phyloP scores from a whole-genome alignment of 2,113 vertebrate genomes.

The Passer domesticus region DNA sequence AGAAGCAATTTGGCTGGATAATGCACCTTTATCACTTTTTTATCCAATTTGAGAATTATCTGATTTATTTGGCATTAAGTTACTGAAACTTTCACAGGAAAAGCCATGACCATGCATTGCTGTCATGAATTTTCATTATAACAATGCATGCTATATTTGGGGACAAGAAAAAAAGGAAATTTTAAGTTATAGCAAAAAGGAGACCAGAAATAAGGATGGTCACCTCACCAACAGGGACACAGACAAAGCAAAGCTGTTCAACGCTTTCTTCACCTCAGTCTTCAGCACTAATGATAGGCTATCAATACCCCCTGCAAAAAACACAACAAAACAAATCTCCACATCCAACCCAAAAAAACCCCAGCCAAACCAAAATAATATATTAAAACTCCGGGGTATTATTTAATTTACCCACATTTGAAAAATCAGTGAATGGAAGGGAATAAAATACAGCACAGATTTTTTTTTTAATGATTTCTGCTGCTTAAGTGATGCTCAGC shows the following conservation, averaged over 20 bases:
- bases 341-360: background rate
- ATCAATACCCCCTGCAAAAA: background rate
- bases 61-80: background rate
- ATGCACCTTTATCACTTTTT: background rate
- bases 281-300: background rate
- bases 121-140: background rate
- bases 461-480: background rate
- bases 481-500: background rate
- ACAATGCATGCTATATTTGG: background rate
- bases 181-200: background rate
- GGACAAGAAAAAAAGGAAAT: background rate
- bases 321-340: background rate
- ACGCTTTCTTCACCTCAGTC: accelerated
- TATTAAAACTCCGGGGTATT: background rate
- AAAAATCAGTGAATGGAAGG: background rate
- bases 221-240: background rate
- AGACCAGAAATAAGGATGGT: background rate
- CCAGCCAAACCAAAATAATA: background rate
- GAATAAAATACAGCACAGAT: background rate
- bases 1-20: background rate
- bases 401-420: background rate
- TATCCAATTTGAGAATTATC: background rate
- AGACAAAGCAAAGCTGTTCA: background rate
- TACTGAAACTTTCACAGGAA: background rate
- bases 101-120: background rate